Evolutionary conservation across 1,140 invertebrate genomes (phyloP).

Genomic region (Teleogryllus occipitalis): DNA sequence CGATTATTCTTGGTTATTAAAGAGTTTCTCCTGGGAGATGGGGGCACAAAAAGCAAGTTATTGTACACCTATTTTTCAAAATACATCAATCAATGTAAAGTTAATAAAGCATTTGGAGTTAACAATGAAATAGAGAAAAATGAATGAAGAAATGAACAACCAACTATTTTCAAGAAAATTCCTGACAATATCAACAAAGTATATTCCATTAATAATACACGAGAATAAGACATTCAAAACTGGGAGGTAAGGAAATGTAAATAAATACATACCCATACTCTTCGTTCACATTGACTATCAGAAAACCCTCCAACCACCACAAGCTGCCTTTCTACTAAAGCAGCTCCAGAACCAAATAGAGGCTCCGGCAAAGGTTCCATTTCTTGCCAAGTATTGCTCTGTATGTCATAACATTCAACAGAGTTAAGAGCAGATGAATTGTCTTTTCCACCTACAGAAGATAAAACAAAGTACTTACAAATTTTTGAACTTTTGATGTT

Average conservation of each 20-base stretch:
- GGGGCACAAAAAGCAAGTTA: no score
- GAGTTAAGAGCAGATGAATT: constrained; percentile 22
- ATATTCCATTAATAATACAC: not conserved
- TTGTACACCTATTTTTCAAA: no score
- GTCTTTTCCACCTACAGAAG: constrained; percentile 27
- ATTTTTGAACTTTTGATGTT: no score
- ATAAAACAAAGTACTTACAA: not conserved
- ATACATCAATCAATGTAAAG: no score
- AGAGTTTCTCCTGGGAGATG: no score
- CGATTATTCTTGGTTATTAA: no score
- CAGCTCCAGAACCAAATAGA: constrained; percentile 30
- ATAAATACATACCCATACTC: constrained; percentile 29
- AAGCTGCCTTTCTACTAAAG: constrained; percentile 28
- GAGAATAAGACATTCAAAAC: not conserved
- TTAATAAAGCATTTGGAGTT: no score
- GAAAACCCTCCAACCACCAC: constrained; percentile 29
- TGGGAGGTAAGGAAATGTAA: not conserved
- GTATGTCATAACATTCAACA: constrained; percentile 29
- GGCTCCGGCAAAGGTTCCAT: constrained; percentile 27
- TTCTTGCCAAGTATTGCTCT: constrained; percentile 29
- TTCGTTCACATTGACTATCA: constrained; percentile 27
- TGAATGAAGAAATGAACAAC: not conserved
- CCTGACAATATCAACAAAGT: not conserved
- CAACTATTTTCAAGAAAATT: not conserved
- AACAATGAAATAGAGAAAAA: no score